Evolutionary conservation across 2,888 invertebrate species (phyloP).

Genomic region (Phrixothrix hirtus): DNA sequence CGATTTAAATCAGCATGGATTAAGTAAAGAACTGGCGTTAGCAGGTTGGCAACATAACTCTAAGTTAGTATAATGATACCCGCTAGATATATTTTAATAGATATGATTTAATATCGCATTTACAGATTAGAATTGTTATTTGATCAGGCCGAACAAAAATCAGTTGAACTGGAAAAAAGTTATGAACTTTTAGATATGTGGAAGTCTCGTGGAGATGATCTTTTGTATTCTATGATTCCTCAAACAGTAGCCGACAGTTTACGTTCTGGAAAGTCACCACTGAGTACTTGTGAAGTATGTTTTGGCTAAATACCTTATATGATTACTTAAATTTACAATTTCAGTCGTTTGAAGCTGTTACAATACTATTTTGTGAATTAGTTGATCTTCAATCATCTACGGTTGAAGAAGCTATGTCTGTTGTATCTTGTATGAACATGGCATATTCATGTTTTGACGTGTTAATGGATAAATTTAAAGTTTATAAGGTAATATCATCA

Average conservation of each 20-base stretch:
- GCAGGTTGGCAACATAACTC: constrained; percentile 84
- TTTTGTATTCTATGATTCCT: constrained; percentile 90
- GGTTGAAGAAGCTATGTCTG: constrained; percentile 68
- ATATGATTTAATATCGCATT: not conserved
- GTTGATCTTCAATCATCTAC: constrained; percentile 61
- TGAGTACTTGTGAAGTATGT: constrained; percentile 75
- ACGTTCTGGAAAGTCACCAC: constrained; percentile 71
- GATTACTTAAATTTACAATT: constrained; percentile 31
- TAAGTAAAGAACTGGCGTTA: constrained; percentile 78
- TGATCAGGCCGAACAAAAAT: constrained; percentile 77
- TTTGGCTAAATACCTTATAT: not conserved
- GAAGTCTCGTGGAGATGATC: constrained; percentile 81
- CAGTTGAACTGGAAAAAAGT: constrained; percentile 75
- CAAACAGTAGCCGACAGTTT: constrained; percentile 79
- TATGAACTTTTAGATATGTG: constrained; percentile 77
- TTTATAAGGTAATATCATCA: constrained; percentile 72
- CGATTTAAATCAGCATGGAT: constrained; percentile 81
- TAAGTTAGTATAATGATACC: constrained; percentile 50
- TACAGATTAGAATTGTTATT: constrained; percentile 74
- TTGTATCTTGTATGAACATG: constrained; percentile 80
- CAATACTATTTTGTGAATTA: constrained; percentile 77
- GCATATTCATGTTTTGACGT: constrained; percentile 83
- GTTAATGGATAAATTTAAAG: constrained; percentile 77
- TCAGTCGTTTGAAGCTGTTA: constrained; percentile 74
- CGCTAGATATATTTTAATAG: not conserved